phyloP scores from a whole-genome alignment of 2,113 vertebrate genomes.

The Sitta europaea region DNA sequence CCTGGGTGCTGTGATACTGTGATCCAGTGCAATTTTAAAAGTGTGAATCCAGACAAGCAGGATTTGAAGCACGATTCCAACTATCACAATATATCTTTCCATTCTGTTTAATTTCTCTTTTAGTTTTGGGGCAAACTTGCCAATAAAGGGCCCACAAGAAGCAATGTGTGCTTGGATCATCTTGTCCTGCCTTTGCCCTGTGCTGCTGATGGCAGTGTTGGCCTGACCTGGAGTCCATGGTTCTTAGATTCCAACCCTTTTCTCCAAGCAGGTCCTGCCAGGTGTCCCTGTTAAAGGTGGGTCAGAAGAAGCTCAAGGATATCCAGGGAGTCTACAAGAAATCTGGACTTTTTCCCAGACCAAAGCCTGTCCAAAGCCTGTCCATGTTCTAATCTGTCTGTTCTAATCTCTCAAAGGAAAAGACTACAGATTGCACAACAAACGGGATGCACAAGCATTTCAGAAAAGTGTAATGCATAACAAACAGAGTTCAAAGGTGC shows the following conservation, averaged over 20 bases:
- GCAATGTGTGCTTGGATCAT: not conserved
- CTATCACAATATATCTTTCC: not conserved
- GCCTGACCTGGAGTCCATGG: accelerated
- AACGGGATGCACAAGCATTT: not conserved
- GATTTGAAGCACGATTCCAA: not conserved
- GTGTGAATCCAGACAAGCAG: not conserved
- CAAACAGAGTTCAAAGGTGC: not conserved
- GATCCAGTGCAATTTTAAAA: not conserved
- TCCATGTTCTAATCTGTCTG: too few species aligned
- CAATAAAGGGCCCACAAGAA: not conserved
- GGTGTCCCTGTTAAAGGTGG: not conserved
- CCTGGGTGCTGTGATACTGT: not conserved
- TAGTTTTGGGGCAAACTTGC: not conserved
- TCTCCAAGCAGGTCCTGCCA: not conserved
- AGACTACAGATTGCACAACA: not conserved
- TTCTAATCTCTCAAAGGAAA: not conserved
- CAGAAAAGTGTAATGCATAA: not conserved
- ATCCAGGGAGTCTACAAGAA: not conserved
- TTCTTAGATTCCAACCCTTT: not conserved
- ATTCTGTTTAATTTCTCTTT: not conserved
- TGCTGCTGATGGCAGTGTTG: not conserved
- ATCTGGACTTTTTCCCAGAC: not conserved
- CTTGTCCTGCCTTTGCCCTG: not conserved
- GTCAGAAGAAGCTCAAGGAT: not conserved
- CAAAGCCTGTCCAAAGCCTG: too few species aligned